Evolutionary conservation across 2,113 vertebrate species (phyloP).

Genomic region (Corythornis vintsioides): DNA sequence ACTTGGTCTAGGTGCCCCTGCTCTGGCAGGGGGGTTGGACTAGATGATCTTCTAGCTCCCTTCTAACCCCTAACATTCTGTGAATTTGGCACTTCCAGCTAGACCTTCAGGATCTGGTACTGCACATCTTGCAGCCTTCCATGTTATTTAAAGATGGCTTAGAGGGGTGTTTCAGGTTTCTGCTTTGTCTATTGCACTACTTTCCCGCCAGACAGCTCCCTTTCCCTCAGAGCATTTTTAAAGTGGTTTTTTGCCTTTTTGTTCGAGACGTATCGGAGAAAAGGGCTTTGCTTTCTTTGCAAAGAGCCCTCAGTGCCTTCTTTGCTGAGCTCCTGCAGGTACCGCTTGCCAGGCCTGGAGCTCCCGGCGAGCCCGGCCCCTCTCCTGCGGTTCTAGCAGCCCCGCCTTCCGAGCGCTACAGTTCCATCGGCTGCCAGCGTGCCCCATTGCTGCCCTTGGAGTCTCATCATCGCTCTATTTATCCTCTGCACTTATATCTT

Average conservation of each 20-base stretch:
- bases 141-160: not conserved
- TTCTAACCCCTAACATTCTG: too few relatives aligned
- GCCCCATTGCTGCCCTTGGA: fast-evolving
- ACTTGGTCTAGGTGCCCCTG: too few relatives aligned
- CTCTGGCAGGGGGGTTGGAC: too few relatives aligned
- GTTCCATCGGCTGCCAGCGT: not conserved
- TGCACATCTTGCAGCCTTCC: not conserved
- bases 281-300: not conserved
- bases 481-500: not conserved
- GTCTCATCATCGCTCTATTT: fast-evolving
- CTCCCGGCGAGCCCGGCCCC: not conserved
- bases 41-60: too few relatives aligned
- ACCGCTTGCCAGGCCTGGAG: not conserved
- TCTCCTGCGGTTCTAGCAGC: not conserved
- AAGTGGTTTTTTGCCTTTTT: not conserved
- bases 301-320: not conserved
- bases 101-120: not conserved
- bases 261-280: not conserved
- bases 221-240: not conserved
- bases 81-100: not conserved
- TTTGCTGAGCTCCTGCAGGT: not conserved
- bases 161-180: not conserved
- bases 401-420: too few relatives aligned
- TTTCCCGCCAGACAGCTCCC: not conserved
- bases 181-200: not conserved